Evolutionary conservation across 2,888 invertebrate genomes (phyloP).

Genomic region (Ophraella communa): DNA sequence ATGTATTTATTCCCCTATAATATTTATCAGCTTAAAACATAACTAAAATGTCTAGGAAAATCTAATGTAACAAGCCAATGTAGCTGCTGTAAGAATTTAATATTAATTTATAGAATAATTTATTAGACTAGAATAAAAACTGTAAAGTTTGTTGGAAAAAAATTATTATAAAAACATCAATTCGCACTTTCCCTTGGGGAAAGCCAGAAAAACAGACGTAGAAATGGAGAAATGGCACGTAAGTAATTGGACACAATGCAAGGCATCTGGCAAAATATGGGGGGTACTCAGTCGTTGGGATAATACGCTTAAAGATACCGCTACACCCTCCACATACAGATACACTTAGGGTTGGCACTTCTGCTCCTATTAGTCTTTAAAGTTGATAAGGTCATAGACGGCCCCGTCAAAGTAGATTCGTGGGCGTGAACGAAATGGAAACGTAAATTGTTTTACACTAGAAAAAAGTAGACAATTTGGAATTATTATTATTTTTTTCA

Average conservation of each 20-base stretch:
- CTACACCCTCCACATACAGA: slow-evolving; percentile 41
- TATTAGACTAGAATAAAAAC: no score
- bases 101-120: no score
- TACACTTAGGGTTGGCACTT: slow-evolving; percentile 45
- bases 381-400: slow-evolving; percentile 40
- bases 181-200: slow-evolving; percentile 35
- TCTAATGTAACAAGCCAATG: no score
- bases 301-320: slow-evolving; percentile 53
- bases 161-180: slow-evolving; percentile 43
- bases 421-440: slow-evolving; percentile 16
- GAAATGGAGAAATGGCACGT: slow-evolving; percentile 50
- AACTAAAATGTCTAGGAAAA: no score
- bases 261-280: slow-evolving; percentile 53
- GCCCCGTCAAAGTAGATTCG: slow-evolving; percentile 35
- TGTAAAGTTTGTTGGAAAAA: no score
- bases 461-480: neutral
- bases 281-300: slow-evolving; percentile 50
- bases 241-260: slow-evolving; percentile 50
- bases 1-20: no score
- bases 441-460: neutral
- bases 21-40: no score
- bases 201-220: slow-evolving; percentile 32
- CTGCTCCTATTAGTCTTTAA: slow-evolving; percentile 40
- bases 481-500: neutral
- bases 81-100: no score